These are phyloP conservation scores for Atrichornis clamosus DNA, from an alignment of 2,113 vertebrate genomes.

Conservation along the genomic window DNA sequence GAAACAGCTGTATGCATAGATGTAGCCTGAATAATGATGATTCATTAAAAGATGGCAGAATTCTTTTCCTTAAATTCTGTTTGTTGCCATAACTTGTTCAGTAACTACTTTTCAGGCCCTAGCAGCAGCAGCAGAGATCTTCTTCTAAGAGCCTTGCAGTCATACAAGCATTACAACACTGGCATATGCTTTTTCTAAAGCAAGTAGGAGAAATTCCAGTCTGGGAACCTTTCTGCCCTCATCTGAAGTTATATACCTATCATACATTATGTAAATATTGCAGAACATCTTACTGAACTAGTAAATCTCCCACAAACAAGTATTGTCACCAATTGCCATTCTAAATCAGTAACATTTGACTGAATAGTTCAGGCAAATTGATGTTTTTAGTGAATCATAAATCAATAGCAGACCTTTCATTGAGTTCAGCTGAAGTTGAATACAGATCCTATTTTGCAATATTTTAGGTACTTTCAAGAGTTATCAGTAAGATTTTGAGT, in stretches of 20 bases:
- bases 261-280: neutral
- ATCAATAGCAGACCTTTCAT: neutral
- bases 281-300: neutral
- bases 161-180: neutral
- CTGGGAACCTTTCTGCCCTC: neutral
- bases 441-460: neutral
- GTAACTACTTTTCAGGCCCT: neutral
- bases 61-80: neutral
- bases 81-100: neutral
- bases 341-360: neutral
- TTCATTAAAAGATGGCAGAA: neutral
- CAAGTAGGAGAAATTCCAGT: neutral
- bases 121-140: neutral
- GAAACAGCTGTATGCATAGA: neutral
- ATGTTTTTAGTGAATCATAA: neutral
- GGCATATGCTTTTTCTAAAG: neutral
- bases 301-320: neutral
- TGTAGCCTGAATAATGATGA: neutral
- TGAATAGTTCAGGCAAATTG: neutral
- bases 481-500: neutral
- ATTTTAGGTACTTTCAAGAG: neutral
- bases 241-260: neutral
- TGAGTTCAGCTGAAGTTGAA: neutral
- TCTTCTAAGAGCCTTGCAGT: neutral
- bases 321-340: neutral